Conservation (phyloP, 2,113 vertebrate genomes). For the Raja brachyura region DNA sequence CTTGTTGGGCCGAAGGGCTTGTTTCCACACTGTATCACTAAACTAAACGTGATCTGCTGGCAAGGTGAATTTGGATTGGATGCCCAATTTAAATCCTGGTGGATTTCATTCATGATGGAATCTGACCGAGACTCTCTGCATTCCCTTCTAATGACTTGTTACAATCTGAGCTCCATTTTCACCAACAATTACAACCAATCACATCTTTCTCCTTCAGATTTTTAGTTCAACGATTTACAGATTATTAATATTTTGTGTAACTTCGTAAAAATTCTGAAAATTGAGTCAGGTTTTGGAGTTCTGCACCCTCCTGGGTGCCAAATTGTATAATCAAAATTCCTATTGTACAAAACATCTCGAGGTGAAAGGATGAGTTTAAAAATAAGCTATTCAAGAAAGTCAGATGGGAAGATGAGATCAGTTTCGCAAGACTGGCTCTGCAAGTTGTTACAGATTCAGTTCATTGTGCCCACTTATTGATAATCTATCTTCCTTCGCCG, state of each 20-base stretch:
- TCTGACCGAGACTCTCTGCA: background rate
- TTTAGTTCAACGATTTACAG: background rate
- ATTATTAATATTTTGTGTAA: background rate
- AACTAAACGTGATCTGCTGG: background rate
- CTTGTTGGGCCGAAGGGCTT: too few relatives aligned
- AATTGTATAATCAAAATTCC: background rate
- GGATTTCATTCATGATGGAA: background rate
- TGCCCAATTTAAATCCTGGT: background rate
- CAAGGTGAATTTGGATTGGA: too few relatives aligned
- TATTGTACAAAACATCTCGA: background rate
- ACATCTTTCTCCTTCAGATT: background rate
- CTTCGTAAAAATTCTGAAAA: background rate
- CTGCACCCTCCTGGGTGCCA: background rate
- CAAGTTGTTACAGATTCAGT: background rate
- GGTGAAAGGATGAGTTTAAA: background rate
- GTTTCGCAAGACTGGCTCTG: background rate
- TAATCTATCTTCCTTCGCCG: background rate
- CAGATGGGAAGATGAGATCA: background rate
- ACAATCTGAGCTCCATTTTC: background rate
- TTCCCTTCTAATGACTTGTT: background rate
- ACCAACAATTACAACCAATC: background rate
- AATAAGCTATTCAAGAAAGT: background rate
- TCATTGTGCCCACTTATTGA: background rate
- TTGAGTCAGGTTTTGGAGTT: background rate
- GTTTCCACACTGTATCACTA: too few relatives aligned